Evolutionary conservation across 2,113 vertebrate genomes (phyloP).

Genomic region (Oxyruncus cristatus): DNA sequence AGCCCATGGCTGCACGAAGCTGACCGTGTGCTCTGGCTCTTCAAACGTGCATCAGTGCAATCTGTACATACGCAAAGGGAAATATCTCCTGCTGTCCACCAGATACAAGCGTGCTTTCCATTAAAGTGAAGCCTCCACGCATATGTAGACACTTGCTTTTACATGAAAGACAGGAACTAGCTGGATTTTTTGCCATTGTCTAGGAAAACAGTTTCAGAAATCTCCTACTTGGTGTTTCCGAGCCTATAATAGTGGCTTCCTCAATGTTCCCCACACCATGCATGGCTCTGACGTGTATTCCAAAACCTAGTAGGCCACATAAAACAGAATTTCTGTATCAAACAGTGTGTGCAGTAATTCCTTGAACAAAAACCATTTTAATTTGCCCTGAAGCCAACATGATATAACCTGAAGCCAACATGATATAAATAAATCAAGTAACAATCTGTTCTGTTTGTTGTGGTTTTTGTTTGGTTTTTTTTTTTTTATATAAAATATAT

Average conservation of each 20-base stretch:
- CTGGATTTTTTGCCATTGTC: not conserved
- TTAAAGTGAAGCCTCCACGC: not conserved
- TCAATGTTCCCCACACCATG: not conserved
- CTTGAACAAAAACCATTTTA: not conserved
- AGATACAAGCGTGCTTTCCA: not conserved
- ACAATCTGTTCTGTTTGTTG: not conserved
- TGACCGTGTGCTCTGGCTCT: not conserved
- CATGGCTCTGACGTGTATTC: not conserved
- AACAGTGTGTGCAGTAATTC: not conserved
- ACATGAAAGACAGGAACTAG: conserved; percentile 10
- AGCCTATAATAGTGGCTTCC: not conserved
- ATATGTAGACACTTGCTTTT: not conserved
- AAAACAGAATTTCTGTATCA: not conserved
- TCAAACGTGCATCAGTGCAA: not conserved
- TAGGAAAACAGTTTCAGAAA: not conserved
- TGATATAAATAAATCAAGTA: not conserved
- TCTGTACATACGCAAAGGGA: not conserved
- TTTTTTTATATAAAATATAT: not conserved
- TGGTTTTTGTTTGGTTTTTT: not conserved
- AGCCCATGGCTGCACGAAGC: not conserved
- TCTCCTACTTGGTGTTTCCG: not conserved
- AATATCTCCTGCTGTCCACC: conserved; percentile 26
- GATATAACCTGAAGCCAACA: not conserved
- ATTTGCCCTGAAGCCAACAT: not conserved
- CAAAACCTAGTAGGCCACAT: not conserved